phyloP scores from a whole-genome alignment of 2,797 vertebrate species.

The Simalia tracyae region DNA sequence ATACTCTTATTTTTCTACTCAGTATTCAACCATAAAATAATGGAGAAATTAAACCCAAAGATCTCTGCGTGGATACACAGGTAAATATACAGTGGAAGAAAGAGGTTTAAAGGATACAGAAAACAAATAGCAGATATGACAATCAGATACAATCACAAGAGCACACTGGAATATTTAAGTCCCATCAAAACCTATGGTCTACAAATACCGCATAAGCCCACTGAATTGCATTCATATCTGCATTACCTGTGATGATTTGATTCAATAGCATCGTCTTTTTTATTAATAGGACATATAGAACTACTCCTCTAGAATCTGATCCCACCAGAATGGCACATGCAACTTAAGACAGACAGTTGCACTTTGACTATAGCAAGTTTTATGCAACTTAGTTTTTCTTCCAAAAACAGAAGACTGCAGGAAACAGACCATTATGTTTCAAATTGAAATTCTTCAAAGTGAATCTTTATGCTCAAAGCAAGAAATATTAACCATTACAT shows the following conservation, averaged over 20 bases:
- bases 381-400: not conserved
- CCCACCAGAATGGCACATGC: not conserved
- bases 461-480: slow-evolving; percentile 37
- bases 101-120: not conserved
- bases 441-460: slow-evolving; percentile 34
- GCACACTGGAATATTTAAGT: not conserved
- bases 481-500: not conserved
- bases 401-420: slow-evolving; percentile 11
- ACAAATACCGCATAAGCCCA: not conserved
- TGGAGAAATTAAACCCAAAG: not conserved
- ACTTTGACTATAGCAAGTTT: not conserved
- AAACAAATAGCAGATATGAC: not conserved
- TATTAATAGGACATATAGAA: not conserved
- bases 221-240: not conserved
- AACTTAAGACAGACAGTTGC: not conserved
- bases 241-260: not conserved
- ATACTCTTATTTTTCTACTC: not conserved
- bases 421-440: slow-evolving; percentile 38
- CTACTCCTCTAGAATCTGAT: not conserved
- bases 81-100: not conserved
- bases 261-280: not conserved
- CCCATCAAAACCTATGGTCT: not conserved
- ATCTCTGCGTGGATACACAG: not conserved
- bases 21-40: not conserved
- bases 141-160: not conserved